Evolutionary conservation across 2,797 vertebrate genomes (phyloP).

Genomic region (Catamblyrhynchus diadema): DNA sequence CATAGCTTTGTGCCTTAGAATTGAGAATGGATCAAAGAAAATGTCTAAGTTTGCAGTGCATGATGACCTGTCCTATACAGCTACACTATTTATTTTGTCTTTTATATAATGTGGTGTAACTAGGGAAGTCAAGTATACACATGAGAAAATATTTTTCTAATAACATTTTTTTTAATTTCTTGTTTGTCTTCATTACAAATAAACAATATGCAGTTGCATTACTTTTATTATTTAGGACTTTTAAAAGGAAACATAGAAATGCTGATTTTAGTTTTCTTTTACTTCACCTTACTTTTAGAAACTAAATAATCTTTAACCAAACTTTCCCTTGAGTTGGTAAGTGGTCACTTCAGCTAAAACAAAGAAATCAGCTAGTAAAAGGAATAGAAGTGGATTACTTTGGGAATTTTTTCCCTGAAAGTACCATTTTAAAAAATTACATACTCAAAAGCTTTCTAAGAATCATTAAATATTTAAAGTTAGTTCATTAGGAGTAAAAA

Average conservation of each 20-base stretch:
- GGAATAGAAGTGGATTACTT: background rate
- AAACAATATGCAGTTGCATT: background rate
- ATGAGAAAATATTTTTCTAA: background rate
- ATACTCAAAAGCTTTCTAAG: conserved; percentile 34
- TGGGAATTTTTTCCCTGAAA: background rate
- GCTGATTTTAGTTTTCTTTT: background rate
- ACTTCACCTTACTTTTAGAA: background rate
- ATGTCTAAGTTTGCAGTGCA: background rate
- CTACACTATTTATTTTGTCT: background rate
- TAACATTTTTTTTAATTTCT: background rate
- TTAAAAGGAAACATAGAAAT: background rate
- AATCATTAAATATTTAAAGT: conserved; percentile 70
- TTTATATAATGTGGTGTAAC: background rate
- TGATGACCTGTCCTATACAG: background rate
- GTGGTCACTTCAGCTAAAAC: background rate
- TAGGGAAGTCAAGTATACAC: background rate
- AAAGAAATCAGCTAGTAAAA: background rate
- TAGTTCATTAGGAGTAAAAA: conserved; percentile 16
- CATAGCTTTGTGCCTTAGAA: background rate
- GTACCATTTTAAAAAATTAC: background rate
- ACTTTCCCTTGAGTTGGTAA: background rate
- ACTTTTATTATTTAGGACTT: background rate
- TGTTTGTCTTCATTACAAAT: background rate
- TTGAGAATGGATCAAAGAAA: background rate
- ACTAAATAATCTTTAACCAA: background rate